Percentiles rank a stretch among this genome's conserved stretches.
These are phyloP conservation scores for Aphidius colemani DNA, from an alignment of 2,888 invertebrate genomes.

Conservation along the genomic window DNA sequence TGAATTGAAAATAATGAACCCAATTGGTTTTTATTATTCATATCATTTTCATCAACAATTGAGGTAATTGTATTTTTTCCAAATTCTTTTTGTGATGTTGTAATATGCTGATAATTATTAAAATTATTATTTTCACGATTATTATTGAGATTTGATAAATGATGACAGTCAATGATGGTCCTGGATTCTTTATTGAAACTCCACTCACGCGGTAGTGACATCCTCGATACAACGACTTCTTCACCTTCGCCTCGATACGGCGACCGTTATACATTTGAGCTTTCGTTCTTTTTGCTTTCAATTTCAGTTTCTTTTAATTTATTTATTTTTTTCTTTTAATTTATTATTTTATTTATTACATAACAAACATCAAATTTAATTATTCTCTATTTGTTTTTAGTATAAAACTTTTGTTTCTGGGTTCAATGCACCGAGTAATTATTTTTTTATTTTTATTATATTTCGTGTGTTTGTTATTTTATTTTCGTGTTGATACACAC, in stretches of 20 bases:
- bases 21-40: conserved; percentile 60
- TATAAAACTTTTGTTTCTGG: neutral
- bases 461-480: too few relatives aligned
- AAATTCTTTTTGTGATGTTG: conserved; percentile 8
- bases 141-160: conserved; percentile 37
- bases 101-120: neutral
- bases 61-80: conserved; percentile 18
- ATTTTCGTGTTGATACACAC: neutral
- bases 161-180: conserved; percentile 60
- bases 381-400: neutral
- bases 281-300: conserved; percentile 30
- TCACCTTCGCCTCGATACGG: conserved; percentile 46
- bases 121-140: too few relatives aligned
- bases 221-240: conserved; percentile 44
- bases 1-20: conserved; percentile 72
- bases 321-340: conserved; percentile 1
- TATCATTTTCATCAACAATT: conserved; percentile 52
- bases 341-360: neutral
- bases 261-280: conserved; percentile 59
- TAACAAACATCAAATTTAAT: neutral
- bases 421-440: too few relatives aligned
- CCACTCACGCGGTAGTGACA: conserved; percentile 69
- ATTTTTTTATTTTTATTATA: too few relatives aligned
- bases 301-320: neutral
- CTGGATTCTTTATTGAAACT: conserved; percentile 60